Percentiles rank a stretch among this genome's conserved stretches.
These are phyloP conservation scores for Protomyctophum bolini DNA, from an alignment of 2,113 vertebrate genomes.

Conservation along the genomic window DNA sequence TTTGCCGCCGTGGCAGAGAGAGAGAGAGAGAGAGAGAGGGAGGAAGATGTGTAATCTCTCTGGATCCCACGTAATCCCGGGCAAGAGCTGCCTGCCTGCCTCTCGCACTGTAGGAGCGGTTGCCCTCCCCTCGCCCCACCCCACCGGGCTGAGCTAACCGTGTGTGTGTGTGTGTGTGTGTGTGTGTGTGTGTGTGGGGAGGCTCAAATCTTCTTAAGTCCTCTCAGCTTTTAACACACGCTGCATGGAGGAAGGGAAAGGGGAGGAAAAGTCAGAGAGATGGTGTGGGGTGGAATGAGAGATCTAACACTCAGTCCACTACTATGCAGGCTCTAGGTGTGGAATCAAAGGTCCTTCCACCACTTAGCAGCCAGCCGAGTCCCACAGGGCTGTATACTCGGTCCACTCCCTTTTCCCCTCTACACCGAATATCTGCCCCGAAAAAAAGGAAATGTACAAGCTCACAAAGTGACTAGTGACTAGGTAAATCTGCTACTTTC, in stretches of 20 bases:
- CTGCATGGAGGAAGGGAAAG: background rate
- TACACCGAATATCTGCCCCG: too few relatives aligned
- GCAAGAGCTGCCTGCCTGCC: conserved; percentile 63
- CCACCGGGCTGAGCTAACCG: too few relatives aligned
- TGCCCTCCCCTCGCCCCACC: conserved; percentile 34
- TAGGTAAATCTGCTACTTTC: too few relatives aligned
- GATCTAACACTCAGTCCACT: too few relatives aligned
- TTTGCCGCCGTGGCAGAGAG: conserved; percentile 28
- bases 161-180: background rate
- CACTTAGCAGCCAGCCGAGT: too few relatives aligned
- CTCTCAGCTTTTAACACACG: conserved; percentile 53
- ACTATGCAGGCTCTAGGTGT: too few relatives aligned
- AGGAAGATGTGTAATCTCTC: conserved; percentile 74
- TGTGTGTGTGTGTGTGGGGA: conserved; percentile 16
- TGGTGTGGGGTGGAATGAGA: background rate
- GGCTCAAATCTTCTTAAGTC: conserved; percentile 76
- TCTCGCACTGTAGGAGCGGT: conserved; percentile 48
- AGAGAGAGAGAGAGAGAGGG: conserved; percentile 12
- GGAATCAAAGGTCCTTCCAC: too few relatives aligned
- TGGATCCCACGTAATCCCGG: conserved; percentile 79
- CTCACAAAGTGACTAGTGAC: too few relatives aligned
- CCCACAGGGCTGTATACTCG: too few relatives aligned
- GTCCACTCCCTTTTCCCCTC: too few relatives aligned
- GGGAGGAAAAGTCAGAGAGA: background rate
- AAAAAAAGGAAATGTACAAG: too few relatives aligned